Evolutionary conservation across 2,113 vertebrate genomes (phyloP), one percentile per base, ranked within the genome.

Genomic region (Caloenas nicobarica): DNA sequence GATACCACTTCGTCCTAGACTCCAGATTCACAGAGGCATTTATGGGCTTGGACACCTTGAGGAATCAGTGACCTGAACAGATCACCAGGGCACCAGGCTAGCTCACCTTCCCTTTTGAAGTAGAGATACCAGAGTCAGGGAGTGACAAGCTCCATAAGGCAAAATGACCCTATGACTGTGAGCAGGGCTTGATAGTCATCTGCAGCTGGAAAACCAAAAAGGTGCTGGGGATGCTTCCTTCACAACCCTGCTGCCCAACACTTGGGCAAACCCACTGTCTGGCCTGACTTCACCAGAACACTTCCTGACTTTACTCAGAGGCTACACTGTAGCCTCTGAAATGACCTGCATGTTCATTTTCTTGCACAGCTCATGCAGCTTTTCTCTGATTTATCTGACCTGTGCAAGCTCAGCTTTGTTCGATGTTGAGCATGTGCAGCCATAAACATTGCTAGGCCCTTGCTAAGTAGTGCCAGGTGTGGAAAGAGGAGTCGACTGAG

Each of bases 121-220:
- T 0, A 22, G 36, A 26, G 50, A 14, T 38, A 38, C 54, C 5
- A 2, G 9, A 3, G 4, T 4, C 0, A 0, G 70, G 48, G 69
- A 51, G 34, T 7, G 40, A 51, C 44, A 60, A 38, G 24, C 26
- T 33, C 56, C 28, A 33, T 22, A 44, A 51, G 68, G 50, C n/a
- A 25, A n/a, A 64, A 34, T 3, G 26, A 28, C 60, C 36, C 71
- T 33, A 48, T 4, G 36, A 53, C 58, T 3, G 31, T 40, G 72
- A 61, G 14, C 44, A 34, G 38, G 33, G 50, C 38, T 38, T 38
- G 38, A 8, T 38, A 38, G 38, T 38, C 38, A 38, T 38, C 38
- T 38, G 38, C 38, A 38, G 38, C 38, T 38, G 38, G 38, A 38
- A 38, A 38, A 38, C 9, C 11, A 11, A 38, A 38, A 38, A 38